phyloP scores from a whole-genome alignment of 2,797 vertebrate genomes.

The Pelodytes ibericus region DNA sequence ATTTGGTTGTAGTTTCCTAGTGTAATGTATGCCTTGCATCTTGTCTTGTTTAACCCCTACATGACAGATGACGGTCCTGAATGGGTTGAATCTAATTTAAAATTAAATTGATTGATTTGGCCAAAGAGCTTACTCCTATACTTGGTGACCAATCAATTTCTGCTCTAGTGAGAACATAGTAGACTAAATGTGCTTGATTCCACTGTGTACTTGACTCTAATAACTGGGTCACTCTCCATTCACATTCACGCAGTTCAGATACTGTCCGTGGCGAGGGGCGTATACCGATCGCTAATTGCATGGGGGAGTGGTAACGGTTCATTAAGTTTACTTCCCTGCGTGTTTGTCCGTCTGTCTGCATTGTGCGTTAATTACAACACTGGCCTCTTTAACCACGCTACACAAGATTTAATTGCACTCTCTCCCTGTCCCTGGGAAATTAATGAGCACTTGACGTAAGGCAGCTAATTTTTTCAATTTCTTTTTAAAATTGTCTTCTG shows the following conservation, averaged over 20 bases:
- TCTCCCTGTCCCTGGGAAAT: not conserved
- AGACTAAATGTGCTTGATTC: too few relatives aligned
- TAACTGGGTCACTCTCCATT: slow-evolving; percentile 1
- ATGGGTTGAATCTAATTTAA: too few relatives aligned
- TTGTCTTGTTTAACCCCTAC: too few relatives aligned
- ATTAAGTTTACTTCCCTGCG: slow-evolving; percentile 18
- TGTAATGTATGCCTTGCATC: too few relatives aligned
- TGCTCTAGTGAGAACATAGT: too few relatives aligned
- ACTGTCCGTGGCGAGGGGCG: not conserved
- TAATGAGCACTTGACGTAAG: not conserved
- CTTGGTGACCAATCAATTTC: too few relatives aligned
- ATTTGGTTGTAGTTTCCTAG: too few relatives aligned
- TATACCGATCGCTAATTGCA: not conserved
- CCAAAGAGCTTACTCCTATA: too few relatives aligned
- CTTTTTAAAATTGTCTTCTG: not conserved
- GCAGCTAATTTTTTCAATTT: not conserved
- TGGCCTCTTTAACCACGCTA: not conserved
- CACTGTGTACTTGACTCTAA: not conserved
- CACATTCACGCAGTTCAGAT: not conserved
- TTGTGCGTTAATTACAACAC: slow-evolving; percentile 11
- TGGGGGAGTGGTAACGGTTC: not conserved
- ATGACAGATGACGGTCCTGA: too few relatives aligned
- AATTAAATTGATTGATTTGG: too few relatives aligned
- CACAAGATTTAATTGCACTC: slow-evolving; percentile 14
- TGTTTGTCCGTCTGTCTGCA: not conserved